These are phyloP conservation scores for Trichogramma evanescens DNA, from an alignment of 2,888 invertebrate genomes.

Conservation along the genomic window DNA sequence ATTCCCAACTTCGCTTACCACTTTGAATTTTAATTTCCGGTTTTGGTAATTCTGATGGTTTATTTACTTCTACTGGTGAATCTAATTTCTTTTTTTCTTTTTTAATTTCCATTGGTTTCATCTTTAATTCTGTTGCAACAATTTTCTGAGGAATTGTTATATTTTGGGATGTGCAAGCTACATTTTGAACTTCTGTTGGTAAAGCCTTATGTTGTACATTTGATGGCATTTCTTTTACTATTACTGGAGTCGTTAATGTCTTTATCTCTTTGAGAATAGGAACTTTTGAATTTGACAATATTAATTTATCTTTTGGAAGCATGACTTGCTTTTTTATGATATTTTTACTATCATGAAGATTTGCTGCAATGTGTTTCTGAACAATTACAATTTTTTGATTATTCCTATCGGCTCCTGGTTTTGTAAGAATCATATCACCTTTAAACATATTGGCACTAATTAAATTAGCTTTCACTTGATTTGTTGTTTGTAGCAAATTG, in stretches of 20 bases:
- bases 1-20: conserved; percentile 5
- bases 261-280: conserved; percentile 34
- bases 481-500: conserved; percentile 40
- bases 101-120: conserved; percentile 19
- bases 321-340: conserved; percentile 33
- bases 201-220: neutral
- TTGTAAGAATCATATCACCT: conserved; percentile 43
- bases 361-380: conserved; percentile 39
- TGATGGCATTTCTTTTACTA: conserved; percentile 12
- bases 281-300: conserved; percentile 13
- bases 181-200: neutral
- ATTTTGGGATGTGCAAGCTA: neutral
- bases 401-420: conserved; percentile 38
- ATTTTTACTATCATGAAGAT: conserved; percentile 34
- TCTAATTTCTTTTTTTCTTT: conserved; percentile 4
- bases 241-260: conserved; percentile 25
- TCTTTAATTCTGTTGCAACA: conserved; percentile 18
- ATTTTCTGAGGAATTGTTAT: conserved; percentile 17
- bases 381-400: conserved; percentile 39
- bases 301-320: conserved; percentile 31
- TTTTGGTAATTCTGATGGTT: conserved; percentile 23
- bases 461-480: conserved; percentile 51
- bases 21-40: conserved; percentile 29
- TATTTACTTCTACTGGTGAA: conserved; percentile 16
- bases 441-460: conserved; percentile 48